Base-by-base conservation (phyloP, 2,797 vertebrate species). In the Aldrovandia affinis region DNA sequence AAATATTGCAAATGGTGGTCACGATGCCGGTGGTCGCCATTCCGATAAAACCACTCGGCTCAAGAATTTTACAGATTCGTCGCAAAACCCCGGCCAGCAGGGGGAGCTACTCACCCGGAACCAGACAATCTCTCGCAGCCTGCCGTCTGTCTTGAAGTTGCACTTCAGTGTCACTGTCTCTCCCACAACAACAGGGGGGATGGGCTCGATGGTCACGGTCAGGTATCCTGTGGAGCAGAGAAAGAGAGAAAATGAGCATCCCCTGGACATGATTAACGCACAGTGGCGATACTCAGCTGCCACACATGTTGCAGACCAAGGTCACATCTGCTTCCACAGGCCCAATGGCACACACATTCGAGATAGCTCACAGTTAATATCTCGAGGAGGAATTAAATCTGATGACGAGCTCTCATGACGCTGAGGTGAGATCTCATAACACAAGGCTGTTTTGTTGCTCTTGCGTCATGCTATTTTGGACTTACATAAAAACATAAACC, bases 141-240 rank as follows among this genome's bases (percentile, higher is more conserved):
- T 95, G 83, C 98, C 98, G 63, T 99, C 98, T 0, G 98, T 99
- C 94, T 98, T 98, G 96, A 99, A 99, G 96, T 99, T 99, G 90
- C 98, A 99, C 96, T 99, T 99, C 89, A 99, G 93, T 14, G 98
- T 99, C 89, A 99, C 98, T 0, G 98, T 97, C 12, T 99, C 98
- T 85, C 98, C 98, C 78, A 98, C 97, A 84, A 99, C 98, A 87
- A 99, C 97, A 0, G 98, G 98, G 0, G 98, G 97, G 89, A 99
- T 95, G 0, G 98, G 98, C 91, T 99, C 98, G 7, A 99, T 99
- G 93, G 96, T 99, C 88, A 99, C 98, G 0, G 98, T 99, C 95
- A 99, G 91, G 94, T 99, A 99, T 89, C 96, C 98, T 99, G 91
- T 0, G 83, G 86, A 83, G 73, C 80, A 81, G 70, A 28, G 33